phyloP scores from a whole-genome alignment of 2,888 invertebrate species.

The Pseudococcus viburni region DNA sequence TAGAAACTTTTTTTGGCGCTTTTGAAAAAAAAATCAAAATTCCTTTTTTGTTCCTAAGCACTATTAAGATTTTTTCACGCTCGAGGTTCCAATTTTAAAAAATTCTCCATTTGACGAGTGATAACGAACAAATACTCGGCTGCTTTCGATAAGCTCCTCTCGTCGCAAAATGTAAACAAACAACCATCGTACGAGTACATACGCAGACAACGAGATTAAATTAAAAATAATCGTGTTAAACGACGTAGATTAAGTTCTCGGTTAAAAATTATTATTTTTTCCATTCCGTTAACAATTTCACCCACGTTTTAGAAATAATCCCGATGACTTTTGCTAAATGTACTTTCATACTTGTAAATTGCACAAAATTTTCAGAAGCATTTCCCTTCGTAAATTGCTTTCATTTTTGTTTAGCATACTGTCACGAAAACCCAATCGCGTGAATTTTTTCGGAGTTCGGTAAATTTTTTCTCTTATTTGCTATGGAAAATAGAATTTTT shows the following conservation, averaged over 20 bases:
- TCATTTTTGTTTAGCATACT: too few species aligned
- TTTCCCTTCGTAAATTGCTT: background rate
- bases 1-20: too few species aligned
- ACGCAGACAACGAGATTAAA: background rate
- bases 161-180: background rate
- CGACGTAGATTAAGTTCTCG: background rate
- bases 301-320: background rate
- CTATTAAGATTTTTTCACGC: too few species aligned
- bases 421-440: too few species aligned
- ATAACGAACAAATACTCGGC: conserved; percentile 2
- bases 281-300: background rate
- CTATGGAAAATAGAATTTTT: too few species aligned
- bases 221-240: background rate
- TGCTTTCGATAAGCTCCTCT: background rate
- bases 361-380: too few species aligned
- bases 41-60: too few species aligned
- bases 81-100: too few species aligned
- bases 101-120: background rate
- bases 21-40: too few species aligned
- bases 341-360: conserved; percentile 49
- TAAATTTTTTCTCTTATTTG: too few species aligned
- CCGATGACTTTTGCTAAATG: conserved; percentile 13
- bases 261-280: background rate
- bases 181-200: background rate
- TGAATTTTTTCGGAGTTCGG: too few species aligned